Percentiles rank a stretch among this genome's conserved stretches.
phyloP scores from a whole-genome alignment of 2,797 vertebrate species.

The Macrochelys suwanniensis region DNA sequence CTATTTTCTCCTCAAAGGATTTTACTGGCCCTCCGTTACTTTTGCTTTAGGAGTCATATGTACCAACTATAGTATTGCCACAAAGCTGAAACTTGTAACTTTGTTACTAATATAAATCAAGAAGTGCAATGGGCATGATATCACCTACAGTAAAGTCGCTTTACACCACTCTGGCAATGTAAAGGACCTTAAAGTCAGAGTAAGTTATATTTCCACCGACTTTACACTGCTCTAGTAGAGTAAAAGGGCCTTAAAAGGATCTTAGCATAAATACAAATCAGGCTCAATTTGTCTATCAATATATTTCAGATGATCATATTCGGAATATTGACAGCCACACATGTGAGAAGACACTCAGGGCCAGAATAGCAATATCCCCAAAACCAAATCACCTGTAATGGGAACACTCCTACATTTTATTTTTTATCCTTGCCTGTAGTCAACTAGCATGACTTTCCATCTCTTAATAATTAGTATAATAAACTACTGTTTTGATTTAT shows the following conservation, averaged over 20 bases:
- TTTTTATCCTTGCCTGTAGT: slow-evolving; percentile 9
- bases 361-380: neutral
- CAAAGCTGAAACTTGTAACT: slow-evolving; percentile 12
- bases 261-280: neutral
- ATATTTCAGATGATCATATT: neutral
- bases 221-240: slow-evolving; percentile 24
- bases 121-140: neutral
- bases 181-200: neutral
- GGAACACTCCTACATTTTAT: neutral
- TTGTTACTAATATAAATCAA: slow-evolving; percentile 32
- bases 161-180: slow-evolving; percentile 12
- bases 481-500: neutral
- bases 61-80: neutral
- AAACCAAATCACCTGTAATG: neutral
- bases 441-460: neutral
- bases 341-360: neutral
- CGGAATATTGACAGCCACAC: neutral
- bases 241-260: neutral
- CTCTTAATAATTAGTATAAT: neutral
- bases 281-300: neutral
- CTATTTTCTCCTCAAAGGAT: neutral
- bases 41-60: slow-evolving; percentile 40
- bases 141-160: slow-evolving; percentile 17
- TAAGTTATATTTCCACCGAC: neutral
- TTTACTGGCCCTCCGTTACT: slow-evolving; percentile 32